Evolutionary conservation across 2,113 vertebrate species (phyloP), one percentile per base, ranked within the genome.

Genomic region (Marmota flaviventris): DNA sequence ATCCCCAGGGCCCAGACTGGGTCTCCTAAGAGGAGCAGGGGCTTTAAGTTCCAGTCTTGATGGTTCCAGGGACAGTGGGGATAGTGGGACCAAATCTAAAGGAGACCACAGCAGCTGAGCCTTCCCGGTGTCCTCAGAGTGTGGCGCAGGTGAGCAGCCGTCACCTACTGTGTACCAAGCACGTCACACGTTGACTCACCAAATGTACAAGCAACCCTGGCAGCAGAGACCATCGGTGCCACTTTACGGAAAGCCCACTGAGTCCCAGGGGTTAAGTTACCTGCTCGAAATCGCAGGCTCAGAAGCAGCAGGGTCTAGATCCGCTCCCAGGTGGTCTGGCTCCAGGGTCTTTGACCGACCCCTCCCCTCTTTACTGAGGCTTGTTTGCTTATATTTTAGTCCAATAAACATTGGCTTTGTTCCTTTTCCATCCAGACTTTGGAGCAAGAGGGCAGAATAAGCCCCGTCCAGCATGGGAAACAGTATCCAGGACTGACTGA

Each of bases 61-160:
- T 2, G 45, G 37, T 18, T 37, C 27, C 51, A 20, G 48, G 16
- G 48, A 12, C n/a, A 45, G 13, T 5, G 45, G 25, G 20, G 34
- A 42, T 2, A 1, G 27, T 20, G 29, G 32, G 45, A 25, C 27
- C 76, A 65, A n/a, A 78, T 61, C 34, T 39, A 20, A 53, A 61
- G 1, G 45, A 42, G 58, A 24, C 11, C 8, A 1, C 8, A 6
- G 39, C 4, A 53, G 8, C 4, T 32, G 67, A 81, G 45, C 45
- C 91, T 37, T 22, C 24, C 0, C 0, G 75, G 42, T 16, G 14
- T 63, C 67, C 22, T 18, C 69, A 37, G 10, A 1, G 5, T 25
- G 1, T 2, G 37, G 51, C 48, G 8, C 29, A 2, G 0, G 12
- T 32, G 79, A n/a, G 24, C 82, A 37, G 0, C 0, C 3, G 29